Conservation (phyloP, 2,797 vertebrate species). For the Myotis planiceps region DNA sequence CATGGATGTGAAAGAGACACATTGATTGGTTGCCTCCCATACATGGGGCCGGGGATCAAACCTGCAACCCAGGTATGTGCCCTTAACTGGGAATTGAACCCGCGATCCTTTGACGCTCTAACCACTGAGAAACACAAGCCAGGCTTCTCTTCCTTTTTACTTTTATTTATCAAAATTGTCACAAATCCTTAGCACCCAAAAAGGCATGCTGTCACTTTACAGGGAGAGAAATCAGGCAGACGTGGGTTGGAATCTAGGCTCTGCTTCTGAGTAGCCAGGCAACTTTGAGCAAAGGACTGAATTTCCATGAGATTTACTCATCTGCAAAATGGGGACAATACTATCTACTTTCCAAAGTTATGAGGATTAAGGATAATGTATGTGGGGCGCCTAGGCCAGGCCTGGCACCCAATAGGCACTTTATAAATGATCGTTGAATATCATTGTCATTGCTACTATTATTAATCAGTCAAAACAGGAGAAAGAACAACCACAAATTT, state of each 20-base stretch:
- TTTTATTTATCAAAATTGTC: constrained; percentile 12
- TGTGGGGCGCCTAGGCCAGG: neutral
- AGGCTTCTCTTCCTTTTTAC: neutral
- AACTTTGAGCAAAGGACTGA: neutral
- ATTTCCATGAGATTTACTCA: neutral
- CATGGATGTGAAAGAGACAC: too few species aligned
- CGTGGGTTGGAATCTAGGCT: neutral
- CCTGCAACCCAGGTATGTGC: too few species aligned
- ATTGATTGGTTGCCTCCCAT: too few species aligned
- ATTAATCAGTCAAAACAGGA: neutral
- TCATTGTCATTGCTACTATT: neutral
- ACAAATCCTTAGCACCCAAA: neutral
- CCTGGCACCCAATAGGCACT: neutral
- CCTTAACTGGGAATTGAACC: too few species aligned
- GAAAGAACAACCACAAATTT: constrained; percentile 9
- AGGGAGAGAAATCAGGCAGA: neutral
- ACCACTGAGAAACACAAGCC: neutral
- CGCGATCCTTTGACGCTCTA: too few species aligned
- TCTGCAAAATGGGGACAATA: neutral
- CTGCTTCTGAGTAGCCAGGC: neutral
- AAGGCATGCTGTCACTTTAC: neutral
- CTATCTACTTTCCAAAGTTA: neutral
- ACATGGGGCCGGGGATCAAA: too few species aligned
- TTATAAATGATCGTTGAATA: neutral
- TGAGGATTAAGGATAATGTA: neutral